Percentiles rank a stretch among this genome's conserved stretches.
Conservation (phyloP, 2,888 invertebrate species). For the Cephonodes hylas region DNA sequence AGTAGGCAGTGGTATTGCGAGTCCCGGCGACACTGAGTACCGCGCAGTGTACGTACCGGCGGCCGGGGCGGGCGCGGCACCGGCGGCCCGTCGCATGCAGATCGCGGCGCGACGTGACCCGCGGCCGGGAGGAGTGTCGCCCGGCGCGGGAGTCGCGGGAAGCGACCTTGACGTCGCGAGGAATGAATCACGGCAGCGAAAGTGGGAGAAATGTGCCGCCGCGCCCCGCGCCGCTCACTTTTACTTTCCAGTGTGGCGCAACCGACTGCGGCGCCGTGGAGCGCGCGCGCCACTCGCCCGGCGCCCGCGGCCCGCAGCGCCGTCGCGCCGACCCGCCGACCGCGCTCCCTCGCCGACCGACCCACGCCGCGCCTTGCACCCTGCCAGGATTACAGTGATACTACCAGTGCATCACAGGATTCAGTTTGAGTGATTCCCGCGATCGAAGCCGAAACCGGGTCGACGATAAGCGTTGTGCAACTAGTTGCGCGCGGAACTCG, state of each 20-base stretch:
- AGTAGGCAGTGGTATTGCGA: background rate
- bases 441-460: conserved; percentile 73
- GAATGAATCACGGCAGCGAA: conserved; percentile 77
- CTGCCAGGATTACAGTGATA: conserved; percentile 79
- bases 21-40: background rate
- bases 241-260: conserved; percentile 81
- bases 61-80: background rate
- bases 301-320: conserved; percentile 80
- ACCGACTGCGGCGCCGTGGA: conserved; percentile 69
- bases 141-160: conserved; percentile 65
- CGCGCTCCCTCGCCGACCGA: conserved; percentile 48
- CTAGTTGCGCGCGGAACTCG: conserved; percentile 66
- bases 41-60: background rate
- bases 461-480: conserved; percentile 74
- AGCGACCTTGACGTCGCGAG: conserved; percentile 71
- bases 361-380: conserved; percentile 53
- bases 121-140: conserved; percentile 41
- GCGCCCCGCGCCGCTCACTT: conserved; percentile 77
- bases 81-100: conserved; percentile 20
- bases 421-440: conserved; percentile 65
- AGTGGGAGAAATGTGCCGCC: conserved; percentile 79
- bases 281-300: conserved; percentile 77
- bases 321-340: conserved; percentile 65
- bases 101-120: conserved; percentile 29
- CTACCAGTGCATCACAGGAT: conserved; percentile 68